Conservation (phyloP, 2,888 invertebrate genomes). For the Phortica magna region DNA sequence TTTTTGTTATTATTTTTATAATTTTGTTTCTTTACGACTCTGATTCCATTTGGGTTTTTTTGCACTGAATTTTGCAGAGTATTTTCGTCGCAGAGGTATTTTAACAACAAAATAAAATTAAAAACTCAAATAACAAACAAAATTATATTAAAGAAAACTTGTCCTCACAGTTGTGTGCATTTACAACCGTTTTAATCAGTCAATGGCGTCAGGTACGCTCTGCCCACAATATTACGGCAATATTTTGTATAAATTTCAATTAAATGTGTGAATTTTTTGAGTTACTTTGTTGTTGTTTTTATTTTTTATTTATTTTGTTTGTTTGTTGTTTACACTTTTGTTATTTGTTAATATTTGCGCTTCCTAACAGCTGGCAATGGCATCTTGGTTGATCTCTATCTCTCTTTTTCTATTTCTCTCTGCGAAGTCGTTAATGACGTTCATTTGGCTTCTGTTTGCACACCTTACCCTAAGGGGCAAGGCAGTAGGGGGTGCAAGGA, state of each 20-base stretch:
- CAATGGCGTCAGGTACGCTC: neutral
- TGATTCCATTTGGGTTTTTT: neutral
- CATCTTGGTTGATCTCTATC: neutral
- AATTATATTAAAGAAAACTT: neutral
- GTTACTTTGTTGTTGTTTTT: neutral
- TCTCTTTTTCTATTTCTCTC: neutral
- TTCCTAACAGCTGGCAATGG: constrained; percentile 1
- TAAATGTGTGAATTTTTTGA: constrained; percentile 15
- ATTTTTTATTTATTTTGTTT: neutral
- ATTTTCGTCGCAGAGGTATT: neutral
- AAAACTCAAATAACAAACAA: neutral
- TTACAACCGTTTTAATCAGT: neutral
- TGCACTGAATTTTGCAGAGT: neutral
- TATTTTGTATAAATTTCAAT: neutral
- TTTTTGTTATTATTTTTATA: constrained; percentile 1
- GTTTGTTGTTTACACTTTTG: neutral
- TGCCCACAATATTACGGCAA: neutral
- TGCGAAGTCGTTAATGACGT: no score
- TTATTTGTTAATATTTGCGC: constrained; percentile 5
- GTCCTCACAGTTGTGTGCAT: neutral
- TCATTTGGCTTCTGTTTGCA: no score
- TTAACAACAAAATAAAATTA: neutral
- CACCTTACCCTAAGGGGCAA: no score
- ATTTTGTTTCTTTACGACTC: neutral
- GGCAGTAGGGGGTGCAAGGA: no score